Evolutionary conservation across 2,797 vertebrate genomes (phyloP).

Genomic region (Myripristis murdjan): DNA sequence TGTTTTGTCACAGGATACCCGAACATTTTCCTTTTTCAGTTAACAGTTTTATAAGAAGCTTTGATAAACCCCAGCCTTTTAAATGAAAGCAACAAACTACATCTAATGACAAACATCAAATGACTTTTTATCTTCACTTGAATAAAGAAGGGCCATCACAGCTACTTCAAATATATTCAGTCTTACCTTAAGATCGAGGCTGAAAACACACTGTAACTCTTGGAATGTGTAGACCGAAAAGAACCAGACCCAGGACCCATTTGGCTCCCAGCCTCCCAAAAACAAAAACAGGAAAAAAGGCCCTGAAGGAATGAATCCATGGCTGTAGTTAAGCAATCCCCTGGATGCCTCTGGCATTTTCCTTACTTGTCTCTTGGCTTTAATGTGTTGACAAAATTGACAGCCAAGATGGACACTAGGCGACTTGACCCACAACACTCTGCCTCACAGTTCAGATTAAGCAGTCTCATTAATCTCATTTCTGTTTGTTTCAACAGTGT

Average conservation of each 20-base stretch:
- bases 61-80: too few species aligned
- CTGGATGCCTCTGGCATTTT: neutral
- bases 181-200: neutral
- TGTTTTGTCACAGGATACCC: too few species aligned
- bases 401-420: slow-evolving; percentile 3
- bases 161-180: neutral
- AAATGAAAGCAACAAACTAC: too few species aligned
- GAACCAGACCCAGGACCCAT: neutral
- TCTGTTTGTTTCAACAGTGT: slow-evolving; percentile 23
- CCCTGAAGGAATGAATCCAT: too few species aligned
- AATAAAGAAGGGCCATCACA: neutral
- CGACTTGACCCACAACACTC: neutral
- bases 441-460: neutral
- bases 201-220: slow-evolving; percentile 5
- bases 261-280: neutral
- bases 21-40: too few species aligned
- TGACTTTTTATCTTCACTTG: too few species aligned
- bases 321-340: too few species aligned
- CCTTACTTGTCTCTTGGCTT: neutral
- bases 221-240: neutral
- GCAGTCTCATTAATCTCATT: slow-evolving; percentile 6
- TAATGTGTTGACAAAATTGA: neutral
- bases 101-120: too few species aligned
- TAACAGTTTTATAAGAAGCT: too few species aligned
- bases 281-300: too few species aligned